Conservation (phyloP, 2,113 vertebrate species). For the Andinoacara biseriatus region DNA sequence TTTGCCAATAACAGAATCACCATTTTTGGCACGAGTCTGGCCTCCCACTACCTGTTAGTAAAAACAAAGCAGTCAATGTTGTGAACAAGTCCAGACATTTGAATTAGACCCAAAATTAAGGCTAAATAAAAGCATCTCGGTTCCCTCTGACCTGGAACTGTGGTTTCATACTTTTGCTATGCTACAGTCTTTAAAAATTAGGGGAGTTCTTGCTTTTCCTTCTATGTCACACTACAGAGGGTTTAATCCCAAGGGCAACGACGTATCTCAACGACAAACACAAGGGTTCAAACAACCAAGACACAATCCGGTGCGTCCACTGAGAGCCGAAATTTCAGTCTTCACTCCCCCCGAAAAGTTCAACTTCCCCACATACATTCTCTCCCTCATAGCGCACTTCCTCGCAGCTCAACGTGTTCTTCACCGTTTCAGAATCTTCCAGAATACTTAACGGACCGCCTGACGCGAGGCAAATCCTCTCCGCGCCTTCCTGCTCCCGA, state of each 20-base stretch:
- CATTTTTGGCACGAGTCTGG: conserved; percentile 57
- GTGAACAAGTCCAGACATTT: neutral
- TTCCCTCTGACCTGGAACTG: conserved; percentile 42
- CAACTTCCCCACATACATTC: conserved; percentile 46
- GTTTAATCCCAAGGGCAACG: conserved; percentile 25
- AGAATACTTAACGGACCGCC: neutral
- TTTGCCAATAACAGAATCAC: conserved; percentile 49
- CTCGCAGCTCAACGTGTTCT: neutral
- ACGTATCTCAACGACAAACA: conserved; percentile 49
- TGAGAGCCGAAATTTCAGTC: conserved; percentile 76
- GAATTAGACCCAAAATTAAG: conserved; percentile 62
- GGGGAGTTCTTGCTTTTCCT: conserved; percentile 30
- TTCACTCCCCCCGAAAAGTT: conserved; percentile 38
- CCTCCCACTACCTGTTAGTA: conserved; percentile 11
- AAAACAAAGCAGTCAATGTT: conserved; percentile 37
- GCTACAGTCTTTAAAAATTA: conserved; percentile 35
- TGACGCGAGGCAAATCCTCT: neutral
- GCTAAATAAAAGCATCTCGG: conserved; percentile 59
- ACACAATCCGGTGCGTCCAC: conserved; percentile 72
- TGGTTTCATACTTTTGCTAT: conserved; percentile 43
- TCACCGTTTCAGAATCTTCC: neutral
- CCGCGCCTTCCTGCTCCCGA: neutral
- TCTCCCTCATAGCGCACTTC: neutral
- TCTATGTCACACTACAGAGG: conserved; percentile 21
- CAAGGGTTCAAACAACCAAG: conserved; percentile 64